A percentile compares a stretch with the other conserved stretches of the same genome.
These are phyloP conservation scores for Naso thynnoides DNA, from an alignment of 2,797 vertebrate species.

Conservation along the genomic window DNA sequence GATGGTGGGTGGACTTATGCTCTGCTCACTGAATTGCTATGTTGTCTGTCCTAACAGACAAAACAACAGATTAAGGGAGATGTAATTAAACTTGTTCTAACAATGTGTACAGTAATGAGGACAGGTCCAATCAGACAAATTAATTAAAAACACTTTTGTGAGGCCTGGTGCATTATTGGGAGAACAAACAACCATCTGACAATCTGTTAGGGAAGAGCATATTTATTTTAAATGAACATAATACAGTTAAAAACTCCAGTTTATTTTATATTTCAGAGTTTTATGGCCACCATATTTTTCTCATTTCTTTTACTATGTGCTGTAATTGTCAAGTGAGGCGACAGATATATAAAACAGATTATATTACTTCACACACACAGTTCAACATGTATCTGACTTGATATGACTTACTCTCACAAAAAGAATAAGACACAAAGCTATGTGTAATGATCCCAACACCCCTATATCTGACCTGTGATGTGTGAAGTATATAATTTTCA, in stretches of 20 bases:
- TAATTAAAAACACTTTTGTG: background rate
- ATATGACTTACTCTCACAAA: background rate
- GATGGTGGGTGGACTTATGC: too few species aligned
- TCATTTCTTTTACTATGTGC: background rate
- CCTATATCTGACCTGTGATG: background rate
- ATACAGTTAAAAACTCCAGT: background rate
- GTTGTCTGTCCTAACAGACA: background rate
- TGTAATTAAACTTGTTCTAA: background rate
- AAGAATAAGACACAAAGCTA: background rate
- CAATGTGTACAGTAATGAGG: background rate
- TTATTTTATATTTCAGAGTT: background rate
- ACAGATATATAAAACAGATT: background rate
- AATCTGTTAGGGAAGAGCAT: background rate
- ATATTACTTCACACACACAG: background rate
- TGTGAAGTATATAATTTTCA: background rate
- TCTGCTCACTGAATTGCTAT: too few species aligned
- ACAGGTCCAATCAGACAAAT: background rate
- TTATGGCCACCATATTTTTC: too few species aligned
- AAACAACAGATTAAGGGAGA: background rate
- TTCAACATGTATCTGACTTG: background rate
- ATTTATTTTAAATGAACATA: background rate
- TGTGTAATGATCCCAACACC: background rate
- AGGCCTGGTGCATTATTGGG: background rate
- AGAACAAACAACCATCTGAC: background rate
- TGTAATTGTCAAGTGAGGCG: constrained; percentile 1